phyloP scores from a whole-genome alignment of 1,140 invertebrate genomes.

The Apis dorsata region DNA sequence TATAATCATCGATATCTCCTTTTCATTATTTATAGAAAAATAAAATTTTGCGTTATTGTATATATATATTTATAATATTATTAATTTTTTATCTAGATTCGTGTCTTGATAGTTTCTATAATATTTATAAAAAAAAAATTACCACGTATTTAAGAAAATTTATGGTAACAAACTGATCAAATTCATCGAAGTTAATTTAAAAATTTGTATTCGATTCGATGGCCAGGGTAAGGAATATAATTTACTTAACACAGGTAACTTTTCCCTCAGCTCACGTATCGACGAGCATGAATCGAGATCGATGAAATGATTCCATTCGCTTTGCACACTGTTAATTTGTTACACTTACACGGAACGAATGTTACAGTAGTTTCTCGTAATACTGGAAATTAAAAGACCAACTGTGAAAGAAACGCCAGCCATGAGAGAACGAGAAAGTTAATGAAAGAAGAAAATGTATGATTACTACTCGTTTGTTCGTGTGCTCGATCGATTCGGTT shows the following conservation, averaged over 20 bases:
- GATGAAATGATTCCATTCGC: neutral
- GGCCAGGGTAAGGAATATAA: neutral
- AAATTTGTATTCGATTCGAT: neutral
- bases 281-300: neutral
- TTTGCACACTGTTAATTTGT: constrained; percentile 7
- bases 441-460: constrained; percentile 15
- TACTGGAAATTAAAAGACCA: neutral
- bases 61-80: no score
- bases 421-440: neutral
- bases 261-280: neutral
- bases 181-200: no score
- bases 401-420: neutral
- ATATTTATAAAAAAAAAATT: no score
- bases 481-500: constrained; percentile 4
- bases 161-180: no score
- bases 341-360: neutral
- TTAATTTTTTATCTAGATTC: no score
- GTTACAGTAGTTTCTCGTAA: neutral
- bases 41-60: no score
- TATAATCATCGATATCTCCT: neutral
- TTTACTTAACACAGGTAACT: no score
- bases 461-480: constrained; percentile 3
- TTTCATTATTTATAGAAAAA: neutral
- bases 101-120: no score
- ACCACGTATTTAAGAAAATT: no score